Percentiles rank a stretch among this genome's conserved stretches.
Evolutionary conservation across 2,797 vertebrate species (phyloP).

Genomic region (Danio jaintianensis): DNA sequence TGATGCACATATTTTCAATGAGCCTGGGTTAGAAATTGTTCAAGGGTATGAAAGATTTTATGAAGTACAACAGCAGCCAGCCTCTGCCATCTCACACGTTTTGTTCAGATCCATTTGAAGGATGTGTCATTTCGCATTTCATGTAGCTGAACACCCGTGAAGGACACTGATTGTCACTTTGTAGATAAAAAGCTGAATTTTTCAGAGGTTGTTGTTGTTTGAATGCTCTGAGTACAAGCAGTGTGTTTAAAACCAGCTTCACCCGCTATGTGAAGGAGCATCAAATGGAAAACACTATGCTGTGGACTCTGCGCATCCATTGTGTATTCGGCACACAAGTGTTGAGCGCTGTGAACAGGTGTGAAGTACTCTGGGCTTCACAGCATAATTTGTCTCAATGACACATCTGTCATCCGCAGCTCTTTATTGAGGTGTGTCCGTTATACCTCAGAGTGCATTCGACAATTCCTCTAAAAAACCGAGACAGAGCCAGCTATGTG

Average conservation of each 20-base stretch:
- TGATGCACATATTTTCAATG: too few relatives aligned
- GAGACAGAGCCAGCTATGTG: constrained; percentile 61
- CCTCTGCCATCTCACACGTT: constrained; percentile 48
- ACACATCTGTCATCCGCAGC: constrained; percentile 43
- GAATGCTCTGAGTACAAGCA: background rate
- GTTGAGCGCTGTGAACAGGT: constrained; percentile 49
- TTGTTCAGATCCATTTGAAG: constrained; percentile 70
- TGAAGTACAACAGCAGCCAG: constrained; percentile 66
- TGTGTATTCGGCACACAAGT: constrained; percentile 49
- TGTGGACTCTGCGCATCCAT: constrained; percentile 24
- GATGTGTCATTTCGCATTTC: constrained; percentile 73
- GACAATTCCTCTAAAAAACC: constrained; percentile 39
- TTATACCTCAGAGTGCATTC: constrained; percentile 48
- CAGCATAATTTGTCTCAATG: constrained; percentile 50
- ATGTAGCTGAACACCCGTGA: constrained; percentile 58
- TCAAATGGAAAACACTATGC: constrained; percentile 6
- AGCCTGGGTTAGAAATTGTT: constrained; percentile 50
- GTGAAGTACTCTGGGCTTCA: constrained; percentile 45
- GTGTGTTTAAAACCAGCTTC: constrained; percentile 13
- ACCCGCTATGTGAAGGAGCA: constrained; percentile 48
- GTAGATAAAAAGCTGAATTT: constrained; percentile 31
- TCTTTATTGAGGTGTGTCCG: constrained; percentile 47
- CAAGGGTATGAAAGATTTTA: constrained; percentile 68
- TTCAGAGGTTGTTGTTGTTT: background rate
- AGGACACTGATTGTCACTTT: constrained; percentile 11